Conservation (phyloP, 2,113 vertebrate genomes). For the Prunella himalayana region DNA sequence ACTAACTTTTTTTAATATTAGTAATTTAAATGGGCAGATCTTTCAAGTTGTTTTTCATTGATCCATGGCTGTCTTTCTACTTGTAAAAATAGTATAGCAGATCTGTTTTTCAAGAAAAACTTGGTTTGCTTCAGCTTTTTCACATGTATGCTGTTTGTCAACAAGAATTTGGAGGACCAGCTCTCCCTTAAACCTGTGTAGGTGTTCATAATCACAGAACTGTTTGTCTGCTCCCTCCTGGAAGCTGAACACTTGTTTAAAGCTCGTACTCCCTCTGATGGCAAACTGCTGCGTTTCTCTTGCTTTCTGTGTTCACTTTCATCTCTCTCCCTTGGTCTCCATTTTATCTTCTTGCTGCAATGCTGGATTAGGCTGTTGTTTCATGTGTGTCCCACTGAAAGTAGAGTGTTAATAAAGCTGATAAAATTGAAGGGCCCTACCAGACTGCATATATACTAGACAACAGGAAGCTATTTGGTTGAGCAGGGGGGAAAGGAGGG, state of each 20-base stretch:
- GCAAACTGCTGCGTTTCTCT: not conserved
- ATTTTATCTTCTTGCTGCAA: not conserved
- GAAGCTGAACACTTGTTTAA: not conserved
- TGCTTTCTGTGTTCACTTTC: not conserved
- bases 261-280: slow-evolving; percentile 8
- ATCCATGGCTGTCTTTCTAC: not conserved
- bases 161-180: not conserved
- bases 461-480: not conserved
- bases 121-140: not conserved
- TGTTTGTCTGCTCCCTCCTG: not conserved
- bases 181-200: not conserved
- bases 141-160: not conserved
- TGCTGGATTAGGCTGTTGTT: not conserved
- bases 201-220: not conserved
- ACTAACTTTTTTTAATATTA: not conserved
- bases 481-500: not conserved
- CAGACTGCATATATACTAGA: not conserved
- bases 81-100: not conserved
- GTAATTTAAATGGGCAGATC: not conserved
- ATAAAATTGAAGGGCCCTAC: not conserved
- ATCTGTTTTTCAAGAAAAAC: not conserved
- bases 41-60: not conserved
- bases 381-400: not conserved
- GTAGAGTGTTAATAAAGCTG: not conserved
- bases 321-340: not conserved